These are phyloP conservation scores for Caenorhabditis sp. DNA, from an alignment of 2,888 invertebrate genomes.

Conservation along the genomic window DNA sequence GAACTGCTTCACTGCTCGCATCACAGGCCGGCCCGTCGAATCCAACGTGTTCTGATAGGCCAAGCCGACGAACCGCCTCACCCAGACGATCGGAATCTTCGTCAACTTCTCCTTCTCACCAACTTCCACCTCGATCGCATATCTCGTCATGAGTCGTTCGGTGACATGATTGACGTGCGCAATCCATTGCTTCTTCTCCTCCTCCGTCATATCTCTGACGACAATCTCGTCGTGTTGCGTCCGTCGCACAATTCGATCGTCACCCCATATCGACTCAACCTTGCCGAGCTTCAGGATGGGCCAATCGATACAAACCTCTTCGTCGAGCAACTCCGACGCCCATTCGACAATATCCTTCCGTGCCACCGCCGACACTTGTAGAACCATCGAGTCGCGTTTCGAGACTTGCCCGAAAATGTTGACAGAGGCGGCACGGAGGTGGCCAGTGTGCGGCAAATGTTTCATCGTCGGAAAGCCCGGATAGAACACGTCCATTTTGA, in stretches of 20 bases:
- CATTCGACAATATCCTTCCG: slow-evolving; percentile 72
- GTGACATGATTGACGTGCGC: slow-evolving; percentile 17
- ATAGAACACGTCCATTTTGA: slow-evolving; percentile 79
- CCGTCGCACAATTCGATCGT: slow-evolving; percentile 20
- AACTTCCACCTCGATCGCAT: slow-evolving; percentile 42
- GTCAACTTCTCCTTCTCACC: slow-evolving; percentile 5
- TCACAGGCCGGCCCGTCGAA: slow-evolving; percentile 1
- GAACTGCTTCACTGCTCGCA: slow-evolving; percentile 36
- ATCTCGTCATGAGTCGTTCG: slow-evolving; percentile 39
- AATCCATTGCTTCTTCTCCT: slow-evolving; percentile 18
- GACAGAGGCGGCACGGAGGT: slow-evolving; percentile 75
- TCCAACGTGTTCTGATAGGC: slow-evolving; percentile 21
- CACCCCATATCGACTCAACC: slow-evolving; percentile 39
- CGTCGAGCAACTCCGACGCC: slow-evolving; percentile 79
- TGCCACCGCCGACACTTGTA: slow-evolving; percentile 7
- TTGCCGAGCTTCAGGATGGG: slow-evolving; percentile 80
- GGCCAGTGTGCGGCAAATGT: slow-evolving; percentile 82
- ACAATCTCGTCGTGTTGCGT: slow-evolving; percentile 22
- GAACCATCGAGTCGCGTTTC: slow-evolving; percentile 81
- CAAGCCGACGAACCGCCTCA: slow-evolving; percentile 44
- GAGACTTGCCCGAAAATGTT: slow-evolving; percentile 88
- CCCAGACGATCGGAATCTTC: slow-evolving; percentile 32
- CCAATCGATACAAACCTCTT: slow-evolving; percentile 85
- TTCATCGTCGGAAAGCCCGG: slow-evolving; percentile 92
- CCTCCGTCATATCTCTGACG: slow-evolving; percentile 34